Evolutionary conservation across 1,140 invertebrate species (phyloP).

Genomic region (Latrodectus geometricus): DNA sequence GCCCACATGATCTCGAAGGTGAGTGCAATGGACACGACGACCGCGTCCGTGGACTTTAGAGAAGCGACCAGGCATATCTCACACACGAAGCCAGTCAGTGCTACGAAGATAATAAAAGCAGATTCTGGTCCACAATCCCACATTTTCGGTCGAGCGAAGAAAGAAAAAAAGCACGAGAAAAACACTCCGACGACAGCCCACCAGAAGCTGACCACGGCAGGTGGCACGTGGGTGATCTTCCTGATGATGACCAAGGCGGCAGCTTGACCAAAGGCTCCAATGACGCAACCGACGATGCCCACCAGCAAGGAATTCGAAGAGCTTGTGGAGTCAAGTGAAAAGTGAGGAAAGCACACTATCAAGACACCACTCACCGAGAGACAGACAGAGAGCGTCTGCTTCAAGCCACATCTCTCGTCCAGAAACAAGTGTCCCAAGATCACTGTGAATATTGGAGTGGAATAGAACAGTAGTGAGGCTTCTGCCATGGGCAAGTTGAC

Average conservation of each 20-base stretch:
- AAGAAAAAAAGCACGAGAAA: neutral
- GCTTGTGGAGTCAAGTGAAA: neutral
- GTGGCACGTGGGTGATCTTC: conserved; percentile 32
- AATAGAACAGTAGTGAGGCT: conserved; percentile 53
- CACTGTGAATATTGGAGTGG: conserved; percentile 38
- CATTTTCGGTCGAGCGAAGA: neutral
- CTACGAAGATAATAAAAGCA: neutral
- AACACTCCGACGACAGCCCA: conserved; percentile 37
- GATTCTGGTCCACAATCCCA: conserved; percentile 26
- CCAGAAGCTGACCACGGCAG: conserved; percentile 37
- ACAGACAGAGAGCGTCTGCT: neutral
- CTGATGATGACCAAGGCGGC: conserved; percentile 26
- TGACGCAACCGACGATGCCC: conserved; percentile 26
- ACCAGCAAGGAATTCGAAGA: neutral
- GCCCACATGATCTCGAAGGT: conserved; percentile 49
- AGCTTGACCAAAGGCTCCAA: conserved; percentile 50
- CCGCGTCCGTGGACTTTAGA: conserved; percentile 23
- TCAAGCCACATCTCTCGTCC: conserved; percentile 31
- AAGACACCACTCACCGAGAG: conserved; percentile 13
- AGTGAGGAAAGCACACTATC: conserved; percentile 25
- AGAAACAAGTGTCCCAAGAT: conserved; percentile 43
- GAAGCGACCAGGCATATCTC: conserved; percentile 23
- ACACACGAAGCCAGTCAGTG: conserved; percentile 23
- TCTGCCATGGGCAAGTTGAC: conserved; percentile 35
- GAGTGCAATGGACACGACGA: conserved; percentile 26